These are phyloP conservation scores for Antigone vipio DNA, from an alignment of 2,113 vertebrate genomes.

Conservation along the genomic window DNA sequence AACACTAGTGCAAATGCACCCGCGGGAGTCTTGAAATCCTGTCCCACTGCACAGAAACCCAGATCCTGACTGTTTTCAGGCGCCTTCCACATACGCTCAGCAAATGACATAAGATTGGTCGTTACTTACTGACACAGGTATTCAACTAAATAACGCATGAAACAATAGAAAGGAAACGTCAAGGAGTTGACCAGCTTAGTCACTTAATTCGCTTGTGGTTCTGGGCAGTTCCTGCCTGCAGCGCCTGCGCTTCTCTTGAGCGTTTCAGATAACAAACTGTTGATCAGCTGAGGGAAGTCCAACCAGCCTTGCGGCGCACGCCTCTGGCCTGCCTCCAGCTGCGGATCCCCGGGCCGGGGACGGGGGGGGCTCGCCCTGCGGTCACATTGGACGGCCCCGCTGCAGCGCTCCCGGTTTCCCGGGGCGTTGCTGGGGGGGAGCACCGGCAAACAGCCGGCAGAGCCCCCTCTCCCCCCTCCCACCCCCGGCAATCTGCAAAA, in stretches of 20 bases:
- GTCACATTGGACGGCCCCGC: not conserved
- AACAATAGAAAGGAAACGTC: not conserved
- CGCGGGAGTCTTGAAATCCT: not conserved
- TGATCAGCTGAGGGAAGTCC: not conserved
- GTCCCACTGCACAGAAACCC: not conserved
- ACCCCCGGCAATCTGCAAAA: rapidly evolving
- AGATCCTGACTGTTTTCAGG: not conserved
- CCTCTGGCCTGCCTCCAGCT: not conserved
- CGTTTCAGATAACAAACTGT: not conserved
- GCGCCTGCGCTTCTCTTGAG: not conserved
- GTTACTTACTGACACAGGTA: not conserved
- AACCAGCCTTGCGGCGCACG: not conserved
- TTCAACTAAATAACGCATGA: not conserved
- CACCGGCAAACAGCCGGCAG: too few species aligned
- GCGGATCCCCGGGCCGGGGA: not conserved
- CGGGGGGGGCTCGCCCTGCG: not conserved
- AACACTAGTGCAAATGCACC: not conserved
- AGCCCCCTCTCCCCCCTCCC: too few species aligned
- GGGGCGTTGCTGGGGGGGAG: not conserved
- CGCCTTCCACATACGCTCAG: not conserved
- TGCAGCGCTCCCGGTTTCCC: not conserved
- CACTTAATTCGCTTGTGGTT: not conserved
- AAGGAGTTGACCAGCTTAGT: not conserved
- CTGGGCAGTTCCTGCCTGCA: not conserved
- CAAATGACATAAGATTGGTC: not conserved